phyloP scores from a whole-genome alignment of 2,888 invertebrate species.

The Archaeoteleia sp. region DNA sequence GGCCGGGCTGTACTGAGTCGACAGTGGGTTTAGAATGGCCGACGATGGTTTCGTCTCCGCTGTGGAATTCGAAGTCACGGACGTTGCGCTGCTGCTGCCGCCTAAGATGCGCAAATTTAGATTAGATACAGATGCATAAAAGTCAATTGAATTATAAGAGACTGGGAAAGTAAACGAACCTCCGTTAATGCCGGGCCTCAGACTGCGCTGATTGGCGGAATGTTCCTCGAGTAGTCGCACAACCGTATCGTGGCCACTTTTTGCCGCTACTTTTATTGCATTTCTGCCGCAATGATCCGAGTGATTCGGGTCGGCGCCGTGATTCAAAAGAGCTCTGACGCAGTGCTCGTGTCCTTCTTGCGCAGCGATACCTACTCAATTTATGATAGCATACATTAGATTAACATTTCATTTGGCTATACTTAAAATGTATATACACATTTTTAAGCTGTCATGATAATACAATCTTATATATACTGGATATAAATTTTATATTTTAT shows the following conservation, averaged over 20 bases:
- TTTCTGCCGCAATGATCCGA: conserved; percentile 92
- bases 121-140: background rate
- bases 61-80: conserved; percentile 77
- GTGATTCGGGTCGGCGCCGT: conserved; percentile 90
- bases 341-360: conserved; percentile 97
- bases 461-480: no score
- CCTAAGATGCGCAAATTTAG: conserved; percentile 56
- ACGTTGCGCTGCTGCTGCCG: conserved; percentile 74
- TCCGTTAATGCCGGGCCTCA: conserved; percentile 70
- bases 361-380: conserved; percentile 91
- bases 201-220: conserved; percentile 71
- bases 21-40: conserved; percentile 77
- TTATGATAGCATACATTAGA: conserved; percentile 55
- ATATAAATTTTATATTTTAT: no score
- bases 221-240: conserved; percentile 85
- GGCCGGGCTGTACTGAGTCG: conserved; percentile 75
- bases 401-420: background rate
- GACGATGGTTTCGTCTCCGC: conserved; percentile 80
- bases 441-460: no score
- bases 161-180: conserved; percentile 57
- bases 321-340: conserved; percentile 87
- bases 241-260: conserved; percentile 92
- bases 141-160: conserved; percentile 9
- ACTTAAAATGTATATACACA: background rate
- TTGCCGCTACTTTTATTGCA: conserved; percentile 91